Conservation (phyloP, 2,797 vertebrate species). For the Melanogrammus aeglefinus region DNA sequence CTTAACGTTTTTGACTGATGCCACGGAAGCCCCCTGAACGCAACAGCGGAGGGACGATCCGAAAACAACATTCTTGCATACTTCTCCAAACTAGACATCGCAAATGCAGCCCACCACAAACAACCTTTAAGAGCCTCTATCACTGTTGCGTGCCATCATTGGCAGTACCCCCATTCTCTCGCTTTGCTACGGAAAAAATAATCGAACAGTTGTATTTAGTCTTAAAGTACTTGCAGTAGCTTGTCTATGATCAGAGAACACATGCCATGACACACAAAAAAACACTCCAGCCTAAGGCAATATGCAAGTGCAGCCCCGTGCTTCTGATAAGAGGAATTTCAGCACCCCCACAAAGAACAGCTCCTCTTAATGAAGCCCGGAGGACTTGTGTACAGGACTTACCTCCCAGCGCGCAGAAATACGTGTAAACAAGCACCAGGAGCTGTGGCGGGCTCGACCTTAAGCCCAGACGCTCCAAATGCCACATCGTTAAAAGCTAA, state of each 20-base stretch:
- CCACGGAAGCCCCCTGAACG: neutral
- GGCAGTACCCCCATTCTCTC: neutral
- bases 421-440: conserved; percentile 73
- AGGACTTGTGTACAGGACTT: conserved; percentile 52
- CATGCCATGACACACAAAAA: neutral
- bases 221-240: neutral
- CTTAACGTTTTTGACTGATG: neutral
- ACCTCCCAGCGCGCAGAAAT: conserved; percentile 76
- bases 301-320: neutral
- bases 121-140: neutral
- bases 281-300: neutral
- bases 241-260: neutral
- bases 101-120: neutral
- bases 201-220: neutral
- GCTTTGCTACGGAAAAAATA: neutral
- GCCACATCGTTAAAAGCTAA: conserved; percentile 66
- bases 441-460: conserved; percentile 61
- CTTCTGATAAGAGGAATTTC: conserved; percentile 44
- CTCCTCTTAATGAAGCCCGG: conserved; percentile 61
- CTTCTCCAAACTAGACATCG: neutral
- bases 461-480: conserved; percentile 58
- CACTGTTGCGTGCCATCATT: neutral
- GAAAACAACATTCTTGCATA: neutral
- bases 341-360: conserved; percentile 69
- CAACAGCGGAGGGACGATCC: neutral